Percentiles rank a stretch among this genome's conserved stretches.
phyloP scores from a whole-genome alignment of 2,888 invertebrate genomes.

The Polyploca ridens region DNA sequence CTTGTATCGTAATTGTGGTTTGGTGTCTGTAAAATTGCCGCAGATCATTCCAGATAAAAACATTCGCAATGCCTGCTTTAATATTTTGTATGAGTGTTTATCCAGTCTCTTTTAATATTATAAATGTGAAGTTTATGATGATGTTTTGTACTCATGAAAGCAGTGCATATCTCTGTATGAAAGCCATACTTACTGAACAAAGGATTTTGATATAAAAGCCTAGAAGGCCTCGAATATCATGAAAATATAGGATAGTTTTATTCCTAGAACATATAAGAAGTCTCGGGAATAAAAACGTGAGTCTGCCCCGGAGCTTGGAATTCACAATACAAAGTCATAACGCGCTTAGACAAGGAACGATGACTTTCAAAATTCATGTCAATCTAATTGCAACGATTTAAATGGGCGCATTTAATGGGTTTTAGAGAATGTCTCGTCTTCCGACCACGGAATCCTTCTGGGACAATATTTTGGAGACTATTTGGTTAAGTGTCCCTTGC shows the following conservation, averaged over 20 bases:
- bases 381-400: neutral
- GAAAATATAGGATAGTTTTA: no score
- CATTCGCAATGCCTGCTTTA: no score
- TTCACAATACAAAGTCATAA: neutral
- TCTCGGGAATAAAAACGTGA: no score
- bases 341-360: neutral
- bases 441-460: slow-evolving; percentile 18
- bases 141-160: no score
- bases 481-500: slow-evolving; percentile 36
- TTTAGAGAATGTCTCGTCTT: neutral
- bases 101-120: no score
- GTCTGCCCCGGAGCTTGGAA: neutral
- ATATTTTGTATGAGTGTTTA: no score
- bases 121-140: no score
- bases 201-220: no score
- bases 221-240: no score
- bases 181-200: no score
- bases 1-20: neutral
- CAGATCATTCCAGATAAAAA: neutral
- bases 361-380: neutral
- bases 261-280: no score
- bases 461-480: slow-evolving; percentile 34
- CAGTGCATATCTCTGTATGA: no score
- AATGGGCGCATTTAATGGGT: slow-evolving; percentile 4
- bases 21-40: neutral